These are phyloP conservation scores for Chiloscyllium punctatum DNA, from an alignment of 2,797 vertebrate species.

Conservation along the genomic window DNA sequence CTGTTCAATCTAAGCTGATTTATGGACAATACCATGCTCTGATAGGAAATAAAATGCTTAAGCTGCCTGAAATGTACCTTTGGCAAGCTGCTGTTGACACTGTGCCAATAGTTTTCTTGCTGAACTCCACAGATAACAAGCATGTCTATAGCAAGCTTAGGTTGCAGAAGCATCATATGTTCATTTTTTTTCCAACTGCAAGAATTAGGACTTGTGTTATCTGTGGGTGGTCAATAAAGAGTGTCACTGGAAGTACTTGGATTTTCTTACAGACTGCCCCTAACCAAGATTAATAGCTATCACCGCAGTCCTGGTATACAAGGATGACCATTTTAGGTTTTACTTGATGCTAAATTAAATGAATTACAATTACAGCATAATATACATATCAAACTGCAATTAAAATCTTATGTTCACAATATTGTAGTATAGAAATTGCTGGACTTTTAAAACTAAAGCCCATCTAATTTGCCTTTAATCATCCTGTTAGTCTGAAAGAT, in stretches of 20 bases:
- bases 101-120: not conserved
- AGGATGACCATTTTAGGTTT: not conserved
- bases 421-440: not conserved
- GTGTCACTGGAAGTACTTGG: not conserved
- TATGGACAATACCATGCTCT: conserved; percentile 17
- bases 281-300: not conserved
- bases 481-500: not conserved
- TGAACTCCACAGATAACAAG: conserved; percentile 10
- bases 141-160: not conserved
- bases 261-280: not conserved
- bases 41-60: not conserved
- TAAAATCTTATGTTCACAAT: not conserved
- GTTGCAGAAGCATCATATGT: not conserved
- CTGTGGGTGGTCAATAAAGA: not conserved
- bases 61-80: conserved; percentile 15
- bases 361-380: not conserved
- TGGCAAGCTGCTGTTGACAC: not conserved
- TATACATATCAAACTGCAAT: not conserved
- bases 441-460: not conserved
- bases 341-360: not conserved
- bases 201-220: not conserved
- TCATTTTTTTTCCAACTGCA: not conserved
- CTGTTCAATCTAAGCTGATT: conserved; percentile 19
- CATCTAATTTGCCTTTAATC: not conserved
- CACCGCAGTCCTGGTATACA: not conserved